Conservation (phyloP, 2,113 vertebrate species). For the Oxyura jamaicensis region DNA sequence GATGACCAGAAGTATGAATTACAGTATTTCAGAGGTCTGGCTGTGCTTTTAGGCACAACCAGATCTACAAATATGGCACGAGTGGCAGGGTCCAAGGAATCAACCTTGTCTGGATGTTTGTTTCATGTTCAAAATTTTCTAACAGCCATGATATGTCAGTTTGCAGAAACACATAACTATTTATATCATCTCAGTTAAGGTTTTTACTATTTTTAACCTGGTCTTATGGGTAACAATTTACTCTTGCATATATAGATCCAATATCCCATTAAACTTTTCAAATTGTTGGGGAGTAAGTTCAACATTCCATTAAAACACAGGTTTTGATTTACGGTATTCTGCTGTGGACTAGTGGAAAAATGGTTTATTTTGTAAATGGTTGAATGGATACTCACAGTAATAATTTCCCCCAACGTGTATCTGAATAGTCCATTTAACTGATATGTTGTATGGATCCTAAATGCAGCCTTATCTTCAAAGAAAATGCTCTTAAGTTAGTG, state of each 20-base stretch:
- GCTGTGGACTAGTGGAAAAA: neutral
- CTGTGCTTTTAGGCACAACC: neutral
- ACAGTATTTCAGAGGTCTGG: neutral
- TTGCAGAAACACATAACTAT: neutral
- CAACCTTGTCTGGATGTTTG: neutral
- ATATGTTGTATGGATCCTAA: neutral
- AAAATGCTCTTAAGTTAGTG: neutral
- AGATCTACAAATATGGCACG: neutral
- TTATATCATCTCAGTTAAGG: neutral
- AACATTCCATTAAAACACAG: neutral
- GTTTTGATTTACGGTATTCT: neutral
- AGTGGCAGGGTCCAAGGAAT: neutral
- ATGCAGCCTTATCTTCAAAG: neutral
- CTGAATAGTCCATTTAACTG: neutral
- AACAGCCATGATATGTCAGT: neutral
- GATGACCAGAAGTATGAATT: neutral
- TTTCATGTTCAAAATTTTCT: neutral
- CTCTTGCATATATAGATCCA: neutral
- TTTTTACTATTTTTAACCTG: neutral
- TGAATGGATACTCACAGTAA: neutral
- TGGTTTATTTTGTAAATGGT: neutral
- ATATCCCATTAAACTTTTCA: neutral
- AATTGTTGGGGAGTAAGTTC: neutral
- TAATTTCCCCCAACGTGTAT: rapidly evolving
- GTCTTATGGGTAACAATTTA: neutral